These are phyloP conservation scores for Bombus haemorrhoidalis DNA, from an alignment of 1,140 invertebrate genomes.

Conservation along the genomic window DNA sequence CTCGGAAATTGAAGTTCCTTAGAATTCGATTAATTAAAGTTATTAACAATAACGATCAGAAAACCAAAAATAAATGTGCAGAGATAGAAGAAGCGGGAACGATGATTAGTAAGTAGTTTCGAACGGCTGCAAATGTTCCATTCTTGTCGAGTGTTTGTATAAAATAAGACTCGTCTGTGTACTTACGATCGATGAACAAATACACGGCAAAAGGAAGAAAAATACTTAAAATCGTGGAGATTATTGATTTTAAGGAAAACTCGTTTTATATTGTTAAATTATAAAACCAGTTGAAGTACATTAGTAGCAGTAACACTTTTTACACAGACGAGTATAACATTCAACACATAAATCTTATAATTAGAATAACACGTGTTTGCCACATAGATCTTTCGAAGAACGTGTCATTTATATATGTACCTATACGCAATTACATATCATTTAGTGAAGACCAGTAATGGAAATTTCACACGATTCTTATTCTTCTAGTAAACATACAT, in stretches of 20 bases:
- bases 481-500: background rate
- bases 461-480: background rate
- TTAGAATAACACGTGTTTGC: background rate
- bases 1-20: background rate
- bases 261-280: background rate
- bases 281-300: background rate
- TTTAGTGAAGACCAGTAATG: background rate
- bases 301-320: background rate
- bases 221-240: background rate
- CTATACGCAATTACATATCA: background rate
- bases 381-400: background rate
- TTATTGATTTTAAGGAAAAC: background rate
- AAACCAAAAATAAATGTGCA: background rate
- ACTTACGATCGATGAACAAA: background rate
- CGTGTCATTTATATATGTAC: background rate
- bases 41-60: background rate
- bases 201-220: background rate
- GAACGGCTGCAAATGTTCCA: background rate
- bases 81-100: background rate
- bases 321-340: no score
- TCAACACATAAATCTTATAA: background rate
- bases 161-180: background rate
- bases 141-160: slow-evolving; percentile 4
- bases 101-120: background rate
- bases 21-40: background rate